A percentile compares a stretch with the other conserved stretches of the same genome.
Conservation (phyloP, 2,113 vertebrate genomes). For the Pampusana beccarii region DNA sequence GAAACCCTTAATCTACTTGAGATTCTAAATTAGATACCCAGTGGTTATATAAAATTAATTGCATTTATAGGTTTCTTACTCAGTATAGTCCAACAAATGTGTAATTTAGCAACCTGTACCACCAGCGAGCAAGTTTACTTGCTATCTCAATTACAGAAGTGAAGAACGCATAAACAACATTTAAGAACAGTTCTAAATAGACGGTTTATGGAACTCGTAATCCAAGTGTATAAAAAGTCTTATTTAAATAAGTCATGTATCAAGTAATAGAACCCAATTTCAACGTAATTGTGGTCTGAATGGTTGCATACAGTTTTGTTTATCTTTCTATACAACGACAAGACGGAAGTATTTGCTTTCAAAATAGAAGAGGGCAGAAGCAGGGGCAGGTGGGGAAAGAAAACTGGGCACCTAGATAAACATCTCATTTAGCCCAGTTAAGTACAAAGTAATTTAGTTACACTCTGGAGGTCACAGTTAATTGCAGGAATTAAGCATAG, state of each 20-base stretch:
- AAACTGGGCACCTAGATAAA: neutral
- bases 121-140: neutral
- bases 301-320: neutral
- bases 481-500: neutral
- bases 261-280: neutral
- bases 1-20: neutral
- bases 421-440: neutral
- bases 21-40: neutral
- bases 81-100: neutral
- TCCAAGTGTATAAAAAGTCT: neutral
- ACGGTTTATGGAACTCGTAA: neutral
- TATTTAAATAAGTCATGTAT: neutral
- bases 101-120: neutral
- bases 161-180: neutral
- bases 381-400: rapidly evolving
- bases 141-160: neutral
- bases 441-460: neutral
- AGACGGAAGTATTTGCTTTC: neutral
- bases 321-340: neutral
- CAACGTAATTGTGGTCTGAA: neutral
- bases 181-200: neutral
- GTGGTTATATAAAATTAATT: neutral
- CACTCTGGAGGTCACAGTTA: neutral
- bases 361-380: neutral
- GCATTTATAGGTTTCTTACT: neutral